Evolutionary conservation across 2,797 vertebrate genomes (phyloP), one percentile per base, ranked within the genome.

Genomic region (Malurus splendens): DNA sequence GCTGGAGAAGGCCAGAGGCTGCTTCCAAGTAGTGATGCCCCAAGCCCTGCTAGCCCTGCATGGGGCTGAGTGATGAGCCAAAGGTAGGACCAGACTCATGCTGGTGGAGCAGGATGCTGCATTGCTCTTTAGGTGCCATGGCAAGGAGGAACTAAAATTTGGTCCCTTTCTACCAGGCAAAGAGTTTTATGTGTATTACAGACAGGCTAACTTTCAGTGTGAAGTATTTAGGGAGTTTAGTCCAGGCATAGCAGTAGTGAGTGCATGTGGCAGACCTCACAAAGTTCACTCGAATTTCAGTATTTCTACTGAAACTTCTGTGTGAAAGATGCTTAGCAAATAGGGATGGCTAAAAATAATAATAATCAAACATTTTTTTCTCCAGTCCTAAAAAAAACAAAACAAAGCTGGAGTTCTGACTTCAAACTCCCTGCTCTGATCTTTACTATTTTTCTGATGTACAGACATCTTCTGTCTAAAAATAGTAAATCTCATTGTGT

Each of bases 401-500:
- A 6, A 30, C 41, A 32, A 70, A 81, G 64, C 38, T 12, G 7
- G 18, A 47, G 25, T 42, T 79, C 42, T 87, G 13, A 44, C 17
- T 86, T 73, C 52, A 33, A 71, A 42, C 7, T 86, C 50, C 18
- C 10, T 73, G 38, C 16, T 75, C 22, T 89, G 82, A 73, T 79
- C 89, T 87, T 77, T 76, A 71, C 42, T 71, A 5, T 70, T 82
- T 74, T 86, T 70, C 57, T 82, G 44, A 68, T n/a, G 8, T 48
- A 25, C 70, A 81, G 54, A 36, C 72, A 32, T 89, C 36, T 62
- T 68, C 52, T 32, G 33, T 75, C 86, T 82, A 89, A 93, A 94
- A 91, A 82, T 86, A 92, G 90, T 86, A 51, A 85, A 82, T 51
- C 57, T 90, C 54, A 30, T 91, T 77, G 86, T 71, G 90, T 93